Percentiles rank a stretch among this genome's conserved stretches.
Evolutionary conservation across 2,113 vertebrate species (phyloP).

Genomic region (Sorex araneus): DNA sequence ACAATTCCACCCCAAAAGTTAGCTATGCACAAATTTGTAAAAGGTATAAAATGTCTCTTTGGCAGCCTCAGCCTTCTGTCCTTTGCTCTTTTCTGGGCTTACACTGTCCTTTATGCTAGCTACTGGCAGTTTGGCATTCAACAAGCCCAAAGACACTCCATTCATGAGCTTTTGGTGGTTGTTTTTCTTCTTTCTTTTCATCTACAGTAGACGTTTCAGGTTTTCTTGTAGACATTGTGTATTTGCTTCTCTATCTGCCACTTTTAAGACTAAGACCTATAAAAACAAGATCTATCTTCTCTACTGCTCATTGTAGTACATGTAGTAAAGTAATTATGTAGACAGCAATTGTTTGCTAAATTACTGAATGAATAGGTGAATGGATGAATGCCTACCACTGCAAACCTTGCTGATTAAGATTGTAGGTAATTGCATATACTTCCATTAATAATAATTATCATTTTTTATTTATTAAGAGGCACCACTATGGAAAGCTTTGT

Average conservation of each 20-base stretch:
- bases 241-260: neutral
- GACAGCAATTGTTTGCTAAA: neutral
- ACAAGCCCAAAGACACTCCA: neutral
- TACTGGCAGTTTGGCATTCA: neutral
- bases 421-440: neutral
- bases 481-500: conserved; percentile 2
- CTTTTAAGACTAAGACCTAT: neutral
- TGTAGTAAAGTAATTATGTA: neutral
- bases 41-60: neutral
- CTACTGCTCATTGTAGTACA: neutral
- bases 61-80: neutral
- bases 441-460: neutral
- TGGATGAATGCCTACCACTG: neutral
- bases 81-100: neutral
- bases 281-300: neutral
- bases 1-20: neutral
- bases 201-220: neutral
- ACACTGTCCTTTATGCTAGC: neutral
- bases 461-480: neutral
- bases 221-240: neutral
- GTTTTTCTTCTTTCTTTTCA: conserved; percentile 6
- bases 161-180: neutral
- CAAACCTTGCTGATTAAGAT: conserved; percentile 30
- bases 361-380: neutral
- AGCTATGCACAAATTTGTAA: neutral